Conservation (phyloP, 2,113 vertebrate genomes). For the Petrocephalus microphthalmus region DNA sequence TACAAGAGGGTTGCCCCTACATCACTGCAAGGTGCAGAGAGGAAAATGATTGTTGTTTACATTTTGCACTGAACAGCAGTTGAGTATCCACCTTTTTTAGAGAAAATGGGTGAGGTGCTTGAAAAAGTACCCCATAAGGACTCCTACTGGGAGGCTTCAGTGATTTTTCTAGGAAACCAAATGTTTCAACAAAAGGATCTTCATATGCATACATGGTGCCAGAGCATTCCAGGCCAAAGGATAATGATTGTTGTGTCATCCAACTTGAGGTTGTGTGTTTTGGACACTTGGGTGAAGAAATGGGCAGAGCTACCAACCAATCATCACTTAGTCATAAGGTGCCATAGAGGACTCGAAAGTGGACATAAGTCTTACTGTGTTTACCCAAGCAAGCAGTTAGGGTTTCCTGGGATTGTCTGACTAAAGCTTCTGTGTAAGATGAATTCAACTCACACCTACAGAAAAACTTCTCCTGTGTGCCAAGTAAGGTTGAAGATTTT, state of each 20-base stretch:
- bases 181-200: background rate
- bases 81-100: background rate
- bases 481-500: background rate
- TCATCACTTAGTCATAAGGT: background rate
- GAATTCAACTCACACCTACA: background rate
- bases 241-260: background rate
- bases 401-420: background rate
- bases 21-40: background rate
- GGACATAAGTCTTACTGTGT: background rate
- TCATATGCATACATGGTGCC: background rate
- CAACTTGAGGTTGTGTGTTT: background rate
- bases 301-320: background rate
- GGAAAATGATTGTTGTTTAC: background rate
- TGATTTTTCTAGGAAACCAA: background rate
- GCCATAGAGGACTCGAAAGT: background rate
- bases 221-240: background rate
- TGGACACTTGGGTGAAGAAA: background rate
- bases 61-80: background rate
- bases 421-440: background rate
- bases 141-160: background rate
- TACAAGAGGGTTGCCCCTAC: background rate
- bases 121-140: background rate
- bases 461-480: background rate
- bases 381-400: background rate
- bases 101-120: background rate